Base-by-base conservation (phyloP, 2,113 vertebrate species). In the Peromyscus maniculatus region DNA sequence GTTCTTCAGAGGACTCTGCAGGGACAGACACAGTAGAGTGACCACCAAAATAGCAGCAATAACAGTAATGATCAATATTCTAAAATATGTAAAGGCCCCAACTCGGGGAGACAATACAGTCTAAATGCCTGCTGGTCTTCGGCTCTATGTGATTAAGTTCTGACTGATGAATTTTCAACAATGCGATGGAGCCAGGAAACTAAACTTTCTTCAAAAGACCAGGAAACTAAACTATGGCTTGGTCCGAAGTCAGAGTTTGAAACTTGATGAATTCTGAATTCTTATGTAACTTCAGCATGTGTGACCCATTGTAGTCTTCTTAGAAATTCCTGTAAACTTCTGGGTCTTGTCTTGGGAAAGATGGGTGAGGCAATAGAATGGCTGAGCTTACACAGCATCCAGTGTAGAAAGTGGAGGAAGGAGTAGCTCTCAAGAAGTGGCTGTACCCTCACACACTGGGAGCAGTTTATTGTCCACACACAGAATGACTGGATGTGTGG, bases 1-100 rank as follows among this genome's bases (percentile, higher is more conserved):
- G 36, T 93, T 95, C 91, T 78, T 94, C 57, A 89, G 89, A 94
- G 95, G 77, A 95, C 89, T 96, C 96, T 95, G 89, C 96, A 97
- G 97, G 96, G 96, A 96, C 94, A 96, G 94, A 98, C 92, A 91
- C 95, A 97, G 96, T 95, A 94, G 97, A 97, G 96, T 97, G 97
- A 84, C 97, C 86, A 15, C 97, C 97, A 46, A 0, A 97, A 98
- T 96, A 97, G 96, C 97, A 95, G 96, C 89, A 93, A 8, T 98
- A 96, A 97, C 89, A 93, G 79, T 96, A 87, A 95, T 98, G 97
- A 98, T 98, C 97, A 98, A 97, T 98, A 98, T 98, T 98, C 97
- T 98, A 98, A 98, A 98, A 98, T 97, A 97, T 97, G 77, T 98
- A 95, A 97, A 96, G 98, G 95, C 97, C 97, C 77, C 95, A 93